Conservation (phyloP, 37 sponge, comb jelly and placozoan genomes). For the Eunapius fragilis region DNA sequence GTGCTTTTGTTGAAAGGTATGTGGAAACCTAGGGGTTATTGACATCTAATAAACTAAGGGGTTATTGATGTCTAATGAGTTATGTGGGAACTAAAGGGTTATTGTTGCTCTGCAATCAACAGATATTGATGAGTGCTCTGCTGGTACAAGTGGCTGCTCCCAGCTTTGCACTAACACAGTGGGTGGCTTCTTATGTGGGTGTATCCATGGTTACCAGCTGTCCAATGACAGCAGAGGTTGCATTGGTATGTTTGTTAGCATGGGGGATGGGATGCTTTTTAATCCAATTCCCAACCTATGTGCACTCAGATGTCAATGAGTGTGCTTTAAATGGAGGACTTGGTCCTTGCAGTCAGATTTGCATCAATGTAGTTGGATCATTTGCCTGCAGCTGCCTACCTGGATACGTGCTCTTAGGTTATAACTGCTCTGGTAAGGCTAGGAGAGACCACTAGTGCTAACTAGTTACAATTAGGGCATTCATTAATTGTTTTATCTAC, state of each 20-base stretch:
- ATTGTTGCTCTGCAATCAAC: too few relatives aligned
- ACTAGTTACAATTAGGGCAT: too few relatives aligned
- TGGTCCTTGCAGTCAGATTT: neutral
- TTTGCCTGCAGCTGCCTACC: neutral
- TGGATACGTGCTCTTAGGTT: neutral
- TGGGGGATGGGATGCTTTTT: neutral
- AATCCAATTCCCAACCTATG: neutral
- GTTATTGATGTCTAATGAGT: too few relatives aligned
- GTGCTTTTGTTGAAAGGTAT: too few relatives aligned
- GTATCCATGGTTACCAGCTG: conserved; percentile 10
- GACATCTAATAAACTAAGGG: too few relatives aligned
- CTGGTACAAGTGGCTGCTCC: neutral
- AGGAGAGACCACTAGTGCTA: too few relatives aligned
- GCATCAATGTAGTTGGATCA: neutral
- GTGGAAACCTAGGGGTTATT: too few relatives aligned
- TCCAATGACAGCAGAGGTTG: neutral
- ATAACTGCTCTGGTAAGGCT: neutral
- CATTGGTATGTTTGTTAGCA: neutral
- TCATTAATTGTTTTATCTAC: too few relatives aligned
- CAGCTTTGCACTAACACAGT: conserved; percentile 11
- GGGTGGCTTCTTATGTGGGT: conserved; percentile 21
- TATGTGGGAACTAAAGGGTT: too few relatives aligned
- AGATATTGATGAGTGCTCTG: conserved; percentile 12
- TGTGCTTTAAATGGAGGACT: neutral
- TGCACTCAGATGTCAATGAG: neutral